Base-by-base conservation (phyloP, 2,797 vertebrate species). In the Microctenopoma steveboyesi region DNA sequence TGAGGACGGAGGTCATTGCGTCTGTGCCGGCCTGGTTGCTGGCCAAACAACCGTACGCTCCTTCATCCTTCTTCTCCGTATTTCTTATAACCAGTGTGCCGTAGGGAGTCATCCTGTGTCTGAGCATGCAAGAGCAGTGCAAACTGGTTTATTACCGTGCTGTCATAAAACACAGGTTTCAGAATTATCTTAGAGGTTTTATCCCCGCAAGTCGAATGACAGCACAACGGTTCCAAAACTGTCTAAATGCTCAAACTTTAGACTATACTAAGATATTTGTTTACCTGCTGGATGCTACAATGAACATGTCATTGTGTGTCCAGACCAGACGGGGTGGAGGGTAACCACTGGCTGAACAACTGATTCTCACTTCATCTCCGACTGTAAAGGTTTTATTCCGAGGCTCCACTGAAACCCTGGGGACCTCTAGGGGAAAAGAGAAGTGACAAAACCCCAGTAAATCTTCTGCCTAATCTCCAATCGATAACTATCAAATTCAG, bases 31-130 rank as follows among this genome's bases (percentile, higher is more conserved):
- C 98, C 60, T 87, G 80, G 74, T 97, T 99, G 91, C 95, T 98
- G 70, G 95, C 97, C 79, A 99, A 89, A 76, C 98, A 99, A 64
- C 94, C 93, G 43, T 99, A 99, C n/a, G 91, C 54, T n/a, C 98
- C 98, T 75, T 91, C 94, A 73, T 99, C 96, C 80, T 93, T 96
- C 62, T 87, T 86, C 86, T 91, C 57, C 33, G 91, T 84, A 77
- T 94, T 95, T 87, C 86, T 96, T 74, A 99, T 95, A 50, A 95
- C 72, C 82, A 99, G 91, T 4, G 93, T 93, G 11, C 98, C 97
- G 81, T 97, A 95, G 48, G 94, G 82, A 14, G 88, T 95, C 91
- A 97, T 86, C 72, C 94, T 95, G 74, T 96, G 94, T 78, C 97
- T 99, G 85, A 69, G 56, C n/a, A 74, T 10, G 37, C 37, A 37